phyloP scores from a whole-genome alignment of 2,113 vertebrate species.

The Dipodomys merriami region DNA sequence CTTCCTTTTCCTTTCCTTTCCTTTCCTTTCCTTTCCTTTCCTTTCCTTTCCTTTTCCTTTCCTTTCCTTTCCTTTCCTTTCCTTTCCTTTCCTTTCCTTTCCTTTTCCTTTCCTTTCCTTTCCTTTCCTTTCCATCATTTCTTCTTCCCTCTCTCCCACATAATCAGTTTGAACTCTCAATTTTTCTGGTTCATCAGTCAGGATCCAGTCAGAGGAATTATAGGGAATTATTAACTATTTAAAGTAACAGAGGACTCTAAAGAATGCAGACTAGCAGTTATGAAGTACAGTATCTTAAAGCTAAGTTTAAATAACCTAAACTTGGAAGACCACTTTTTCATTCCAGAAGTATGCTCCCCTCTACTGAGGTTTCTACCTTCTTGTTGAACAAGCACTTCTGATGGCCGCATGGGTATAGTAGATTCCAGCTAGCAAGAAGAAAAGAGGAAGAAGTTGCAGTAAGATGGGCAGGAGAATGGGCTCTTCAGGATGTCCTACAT shows the following conservation, averaged over 20 bases:
- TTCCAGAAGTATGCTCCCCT: fast-evolving
- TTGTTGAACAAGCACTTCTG: background rate
- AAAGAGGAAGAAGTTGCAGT: background rate
- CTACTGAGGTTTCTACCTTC: background rate
- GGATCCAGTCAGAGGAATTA: background rate
- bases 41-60: too few species aligned
- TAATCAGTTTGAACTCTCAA: background rate
- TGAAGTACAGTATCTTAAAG: background rate
- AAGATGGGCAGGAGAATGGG: background rate
- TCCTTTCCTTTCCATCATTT: too few species aligned
- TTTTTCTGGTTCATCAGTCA: background rate
- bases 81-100: too few species aligned
- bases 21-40: too few species aligned
- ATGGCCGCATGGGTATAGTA: background rate
- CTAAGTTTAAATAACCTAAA: background rate
- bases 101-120: too few species aligned
- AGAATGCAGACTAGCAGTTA: background rate
- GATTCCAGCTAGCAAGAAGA: background rate
- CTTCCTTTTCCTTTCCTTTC: too few species aligned
- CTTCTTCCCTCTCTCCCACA: too few species aligned
- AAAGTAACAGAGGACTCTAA: background rate
- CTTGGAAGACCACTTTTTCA: background rate
- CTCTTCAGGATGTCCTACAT: background rate
- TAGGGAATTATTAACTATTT: slow-evolving; percentile 15
- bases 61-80: too few species aligned